Base-by-base conservation (phyloP, 2,797 vertebrate species). In the Cryptoprocta ferox region DNA sequence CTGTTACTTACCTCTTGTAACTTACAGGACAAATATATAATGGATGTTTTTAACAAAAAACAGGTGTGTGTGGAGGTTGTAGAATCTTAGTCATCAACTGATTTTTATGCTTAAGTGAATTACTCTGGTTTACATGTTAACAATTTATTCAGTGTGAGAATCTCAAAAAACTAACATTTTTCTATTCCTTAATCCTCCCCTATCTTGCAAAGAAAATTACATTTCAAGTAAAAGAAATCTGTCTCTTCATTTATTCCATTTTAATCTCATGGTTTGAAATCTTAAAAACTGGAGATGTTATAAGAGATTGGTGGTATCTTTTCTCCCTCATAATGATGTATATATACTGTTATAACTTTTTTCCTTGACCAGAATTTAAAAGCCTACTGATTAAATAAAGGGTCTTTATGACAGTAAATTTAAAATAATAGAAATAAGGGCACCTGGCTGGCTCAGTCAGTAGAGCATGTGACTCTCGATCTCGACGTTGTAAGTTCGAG, bases 291-390 rank as follows among this genome's bases (percentile, higher is more conserved):
- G 39, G 56, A 95, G 53, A 71, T 92, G 16, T 53, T 86, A 0
- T 61, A 80, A 84, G 70, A 96, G 32, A 86, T 71, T 68, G 35
- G 16, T 75, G 8, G 13, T 87, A 37, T 84, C 32, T 81, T 95
- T 83, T 93, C 10, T 63, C 61, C 39, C 42, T 86, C 59, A 53
- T 73, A 28, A 37, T 87, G 18, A 73, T 73, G 3, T 66, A 37
- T 87, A 86, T 50, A 45, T 90, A 82, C 37, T 91, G 65, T 42
- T 3, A 68, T 2, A 80, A 39, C 13, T 56, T 93, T 89, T 95
- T 73, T 86, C 70, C 71, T 81, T 91, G 30, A 79, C 45, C 70
- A 92, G 37, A 92, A 94, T 89, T 84, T 89, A 56, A 86, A 92
- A 79, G 73, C 61, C 45, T 76, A 24, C 18, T 53, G 35, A 53